A percentile compares a stretch with the other conserved stretches of the same genome.
Evolutionary conservation across 2,797 vertebrate genomes (phyloP).

Genomic region (Rhincodon typus): DNA sequence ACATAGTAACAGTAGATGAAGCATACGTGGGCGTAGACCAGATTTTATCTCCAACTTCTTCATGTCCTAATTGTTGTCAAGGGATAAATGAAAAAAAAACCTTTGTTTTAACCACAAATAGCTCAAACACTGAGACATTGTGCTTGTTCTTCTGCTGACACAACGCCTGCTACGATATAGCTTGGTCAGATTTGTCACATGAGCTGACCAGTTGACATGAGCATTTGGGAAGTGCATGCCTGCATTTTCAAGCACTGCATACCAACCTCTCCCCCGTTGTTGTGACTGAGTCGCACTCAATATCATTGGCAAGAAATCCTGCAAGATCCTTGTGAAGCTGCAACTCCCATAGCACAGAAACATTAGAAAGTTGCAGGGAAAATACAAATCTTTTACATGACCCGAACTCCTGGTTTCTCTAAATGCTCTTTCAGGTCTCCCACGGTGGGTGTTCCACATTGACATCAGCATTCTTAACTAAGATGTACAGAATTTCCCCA

Average conservation of each 20-base stretch:
- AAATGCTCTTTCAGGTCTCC: no score
- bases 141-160: neutral
- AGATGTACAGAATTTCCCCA: neutral
- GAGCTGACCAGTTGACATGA: neutral
- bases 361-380: neutral
- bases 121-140: neutral
- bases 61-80: neutral
- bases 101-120: conserved; percentile 6
- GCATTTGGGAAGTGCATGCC: neutral
- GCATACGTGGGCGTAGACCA: neutral
- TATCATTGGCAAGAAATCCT: neutral
- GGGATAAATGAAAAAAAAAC: neutral
- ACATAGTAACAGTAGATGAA: neutral
- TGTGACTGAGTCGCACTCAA: neutral
- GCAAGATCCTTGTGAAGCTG: neutral
- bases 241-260: neutral
- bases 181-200: neutral
- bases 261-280: neutral
- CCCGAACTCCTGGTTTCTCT: neutral
- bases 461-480: neutral
- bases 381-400: neutral
- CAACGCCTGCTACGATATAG: neutral
- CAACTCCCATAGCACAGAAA: neutral
- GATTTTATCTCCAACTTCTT: neutral
- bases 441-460: neutral